These are phyloP conservation scores for Brachypteracias leptosomus DNA, from an alignment of 2,113 vertebrate species.

Conservation along the genomic window DNA sequence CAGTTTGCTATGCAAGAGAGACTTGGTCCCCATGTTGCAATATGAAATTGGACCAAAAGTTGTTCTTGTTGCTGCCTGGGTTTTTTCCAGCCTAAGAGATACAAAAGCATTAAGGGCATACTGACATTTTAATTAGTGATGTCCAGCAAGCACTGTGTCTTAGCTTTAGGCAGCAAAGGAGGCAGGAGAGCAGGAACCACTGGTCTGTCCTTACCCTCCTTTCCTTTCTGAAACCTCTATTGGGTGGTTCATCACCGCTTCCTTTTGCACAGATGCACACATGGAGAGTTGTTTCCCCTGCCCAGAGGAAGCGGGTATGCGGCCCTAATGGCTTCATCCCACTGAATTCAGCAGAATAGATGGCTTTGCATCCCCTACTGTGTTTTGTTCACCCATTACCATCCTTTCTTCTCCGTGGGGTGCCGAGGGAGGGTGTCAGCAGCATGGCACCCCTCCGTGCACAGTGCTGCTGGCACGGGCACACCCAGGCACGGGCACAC, in stretches of 20 bases:
- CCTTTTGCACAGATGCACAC: rapidly evolving
- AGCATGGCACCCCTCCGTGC: not conserved
- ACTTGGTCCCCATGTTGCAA: not conserved
- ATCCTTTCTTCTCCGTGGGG: not conserved
- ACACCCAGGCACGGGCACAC: rapidly evolving
- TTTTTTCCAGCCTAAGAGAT: not conserved
- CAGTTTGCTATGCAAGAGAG: not conserved
- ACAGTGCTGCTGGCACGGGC: rapidly evolving
- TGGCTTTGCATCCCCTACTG: not conserved
- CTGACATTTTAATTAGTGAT: not conserved
- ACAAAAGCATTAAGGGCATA: not conserved
- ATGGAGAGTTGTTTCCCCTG: not conserved
- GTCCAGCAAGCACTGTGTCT: not conserved
- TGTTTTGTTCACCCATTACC: not conserved
- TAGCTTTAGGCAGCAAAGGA: not conserved
- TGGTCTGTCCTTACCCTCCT: not conserved
- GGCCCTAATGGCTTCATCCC: not conserved
- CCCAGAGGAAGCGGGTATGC: rapidly evolving
- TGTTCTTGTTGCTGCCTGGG: not conserved
- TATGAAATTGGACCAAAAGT: not conserved
- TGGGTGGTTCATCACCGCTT: rapidly evolving
- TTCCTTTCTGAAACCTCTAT: not conserved
- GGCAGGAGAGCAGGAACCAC: not conserved
- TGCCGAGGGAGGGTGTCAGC: not conserved
- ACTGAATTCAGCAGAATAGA: not conserved